Percentiles rank a stretch among this genome's conserved stretches.
Evolutionary conservation across 2,888 invertebrate species (phyloP).

Genomic region (Tenthredo mesomela): DNA sequence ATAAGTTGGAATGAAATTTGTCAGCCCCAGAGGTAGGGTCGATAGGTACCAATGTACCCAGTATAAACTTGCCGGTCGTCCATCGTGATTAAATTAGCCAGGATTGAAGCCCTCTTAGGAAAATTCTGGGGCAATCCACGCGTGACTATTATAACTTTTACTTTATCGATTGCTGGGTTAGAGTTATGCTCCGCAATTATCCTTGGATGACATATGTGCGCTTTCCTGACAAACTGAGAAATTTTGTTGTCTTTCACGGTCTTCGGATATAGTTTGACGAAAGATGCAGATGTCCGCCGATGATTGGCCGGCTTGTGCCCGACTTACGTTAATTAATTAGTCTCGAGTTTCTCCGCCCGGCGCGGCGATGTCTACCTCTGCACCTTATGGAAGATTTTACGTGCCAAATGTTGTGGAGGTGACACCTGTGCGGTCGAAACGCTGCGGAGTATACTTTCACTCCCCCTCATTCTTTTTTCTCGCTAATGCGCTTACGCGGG

Average conservation of each 20-base stretch:
- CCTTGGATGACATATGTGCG: background rate
- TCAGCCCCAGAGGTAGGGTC: background rate
- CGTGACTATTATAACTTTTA: background rate
- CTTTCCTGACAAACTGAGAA: background rate
- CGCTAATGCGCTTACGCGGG: background rate
- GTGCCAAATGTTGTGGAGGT: conserved; percentile 3
- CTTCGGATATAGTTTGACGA: background rate
- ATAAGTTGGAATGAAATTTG: background rate
- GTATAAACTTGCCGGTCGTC: background rate
- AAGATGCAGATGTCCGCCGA: background rate
- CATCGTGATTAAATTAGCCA: conserved; percentile 15
- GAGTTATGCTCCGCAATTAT: background rate
- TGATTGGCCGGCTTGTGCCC: background rate
- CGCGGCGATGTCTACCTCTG: background rate
- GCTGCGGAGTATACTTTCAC: background rate
- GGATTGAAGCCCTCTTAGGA: background rate
- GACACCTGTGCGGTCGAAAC: conserved; percentile 18
- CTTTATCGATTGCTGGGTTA: background rate
- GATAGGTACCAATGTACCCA: conserved; percentile 7
- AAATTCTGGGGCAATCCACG: conserved; percentile 20
- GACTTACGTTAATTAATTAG: background rate
- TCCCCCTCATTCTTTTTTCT: background rate
- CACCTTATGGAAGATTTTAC: background rate
- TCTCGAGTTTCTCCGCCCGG: background rate
- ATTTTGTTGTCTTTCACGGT: background rate